Conservation (phyloP, 92 coral and sea anemone species). For the Heteractis magnifica region DNA sequence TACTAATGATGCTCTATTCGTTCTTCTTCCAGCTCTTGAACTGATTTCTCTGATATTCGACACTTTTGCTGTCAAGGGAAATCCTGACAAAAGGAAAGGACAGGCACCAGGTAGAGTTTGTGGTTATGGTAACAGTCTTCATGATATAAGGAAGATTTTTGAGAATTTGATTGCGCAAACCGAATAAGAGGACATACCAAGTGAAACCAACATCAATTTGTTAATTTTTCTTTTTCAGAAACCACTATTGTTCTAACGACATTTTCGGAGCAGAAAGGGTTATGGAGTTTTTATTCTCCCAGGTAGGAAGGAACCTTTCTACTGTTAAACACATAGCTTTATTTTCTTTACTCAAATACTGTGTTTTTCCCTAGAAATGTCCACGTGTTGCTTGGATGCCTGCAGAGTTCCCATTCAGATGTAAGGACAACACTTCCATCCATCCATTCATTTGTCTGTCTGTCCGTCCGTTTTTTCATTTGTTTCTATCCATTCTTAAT, state of each 20-base stretch:
- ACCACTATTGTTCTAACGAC: constrained; percentile 44
- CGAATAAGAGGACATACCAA: no score
- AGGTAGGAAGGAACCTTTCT: constrained; percentile 36
- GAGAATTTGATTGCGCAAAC: no score
- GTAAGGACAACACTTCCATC: constrained; percentile 25
- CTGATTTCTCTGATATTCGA: constrained; percentile 49
- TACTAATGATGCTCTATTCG: neutral
- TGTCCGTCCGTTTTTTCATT: neutral
- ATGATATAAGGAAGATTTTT: no score
- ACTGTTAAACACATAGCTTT: neutral
- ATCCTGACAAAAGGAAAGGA: constrained; percentile 64
- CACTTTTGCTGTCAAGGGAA: constrained; percentile 45
- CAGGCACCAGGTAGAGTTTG: constrained; percentile 50
- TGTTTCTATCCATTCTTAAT: neutral
- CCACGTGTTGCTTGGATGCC: constrained; percentile 53
- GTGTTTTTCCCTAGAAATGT: constrained; percentile 43
- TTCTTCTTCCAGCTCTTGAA: constrained; percentile 39
- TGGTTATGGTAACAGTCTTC: no score
- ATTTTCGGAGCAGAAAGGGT: constrained; percentile 41
- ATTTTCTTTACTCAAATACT: neutral
- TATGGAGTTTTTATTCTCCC: constrained; percentile 53
- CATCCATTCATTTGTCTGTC: neutral
- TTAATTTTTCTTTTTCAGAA: constrained; percentile 32
- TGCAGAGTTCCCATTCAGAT: constrained; percentile 67
- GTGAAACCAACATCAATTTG: no score